phyloP scores from a whole-genome alignment of 1,140 invertebrate species.

The Gonioctena quinquepunctata region DNA sequence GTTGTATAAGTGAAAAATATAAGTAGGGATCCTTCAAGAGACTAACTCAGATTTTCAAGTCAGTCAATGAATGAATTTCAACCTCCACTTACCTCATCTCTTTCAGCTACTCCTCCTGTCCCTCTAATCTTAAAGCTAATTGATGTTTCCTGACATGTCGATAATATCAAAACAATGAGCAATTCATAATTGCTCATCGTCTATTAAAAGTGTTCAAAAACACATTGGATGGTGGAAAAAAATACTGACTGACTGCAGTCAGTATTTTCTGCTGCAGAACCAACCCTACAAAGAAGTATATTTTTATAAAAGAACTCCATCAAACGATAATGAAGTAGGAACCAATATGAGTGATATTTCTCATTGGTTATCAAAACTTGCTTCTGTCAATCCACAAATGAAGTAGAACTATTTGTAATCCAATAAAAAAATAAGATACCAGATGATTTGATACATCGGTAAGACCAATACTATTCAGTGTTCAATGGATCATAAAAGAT shows the following conservation, averaged over 20 bases:
- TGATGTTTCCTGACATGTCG: not conserved
- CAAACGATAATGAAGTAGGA: not conserved
- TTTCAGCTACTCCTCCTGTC: not conserved
- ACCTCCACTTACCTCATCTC: not conserved
- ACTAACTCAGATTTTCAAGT: too few species aligned
- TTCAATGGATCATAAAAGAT: too few species aligned
- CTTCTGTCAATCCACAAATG: not conserved
- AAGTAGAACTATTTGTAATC: not conserved
- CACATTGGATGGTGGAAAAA: not conserved
- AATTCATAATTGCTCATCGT: not conserved
- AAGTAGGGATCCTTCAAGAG: too few species aligned
- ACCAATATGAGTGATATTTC: not conserved
- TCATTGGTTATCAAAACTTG: not conserved
- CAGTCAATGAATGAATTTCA: too few species aligned
- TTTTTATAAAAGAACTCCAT: not conserved
- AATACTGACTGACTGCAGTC: not conserved
- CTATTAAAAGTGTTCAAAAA: not conserved
- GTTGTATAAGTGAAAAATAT: too few species aligned
- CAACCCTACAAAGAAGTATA: not conserved
- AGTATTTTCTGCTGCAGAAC: not conserved
- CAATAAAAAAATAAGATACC: not conserved
- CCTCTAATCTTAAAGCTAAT: not conserved
- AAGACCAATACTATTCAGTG: not conserved
- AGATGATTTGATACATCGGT: not conserved
- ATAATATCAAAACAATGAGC: not conserved